A percentile compares a stretch with the other conserved stretches of the same genome.
Evolutionary conservation across 2,113 vertebrate genomes (phyloP).

Genomic region (Mobula birostris): DNA sequence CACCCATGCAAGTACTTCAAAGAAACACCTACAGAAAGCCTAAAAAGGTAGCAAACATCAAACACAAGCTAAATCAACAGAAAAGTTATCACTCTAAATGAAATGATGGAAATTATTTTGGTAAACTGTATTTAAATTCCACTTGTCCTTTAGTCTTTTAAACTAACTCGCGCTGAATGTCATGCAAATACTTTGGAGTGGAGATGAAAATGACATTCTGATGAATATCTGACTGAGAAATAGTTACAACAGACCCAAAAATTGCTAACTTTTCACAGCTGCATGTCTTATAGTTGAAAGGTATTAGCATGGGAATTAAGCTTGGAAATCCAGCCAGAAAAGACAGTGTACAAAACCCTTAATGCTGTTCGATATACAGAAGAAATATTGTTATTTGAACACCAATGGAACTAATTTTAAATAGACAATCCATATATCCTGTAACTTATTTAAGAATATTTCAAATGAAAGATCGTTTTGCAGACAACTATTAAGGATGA

Average conservation of each 20-base stretch:
- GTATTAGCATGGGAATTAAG: not conserved
- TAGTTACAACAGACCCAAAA: not conserved
- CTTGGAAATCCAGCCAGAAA: not conserved
- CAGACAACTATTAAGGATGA: not conserved
- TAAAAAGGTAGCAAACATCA: not conserved
- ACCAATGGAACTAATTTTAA: not conserved
- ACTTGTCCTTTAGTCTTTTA: not conserved
- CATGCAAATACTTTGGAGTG: not conserved
- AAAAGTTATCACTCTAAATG: not conserved
- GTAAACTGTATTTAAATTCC: not conserved
- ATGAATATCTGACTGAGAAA: not conserved
- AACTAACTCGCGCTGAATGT: not conserved
- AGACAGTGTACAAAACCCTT: not conserved
- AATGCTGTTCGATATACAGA: not conserved
- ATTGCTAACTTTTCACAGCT: not conserved
- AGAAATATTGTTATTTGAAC: not conserved
- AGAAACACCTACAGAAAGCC: not conserved
- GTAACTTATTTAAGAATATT: not conserved
- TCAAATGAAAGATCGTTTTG: not conserved
- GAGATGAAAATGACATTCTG: not conserved
- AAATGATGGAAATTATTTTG: constrained; percentile 2
- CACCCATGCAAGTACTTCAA: constrained; percentile 22
- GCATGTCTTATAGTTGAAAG: not conserved
- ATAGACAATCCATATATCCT: not conserved
- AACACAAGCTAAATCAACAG: constrained; percentile 28